Evolutionary conservation across 1,140 invertebrate species (phyloP).

Genomic region (Cyclargus thomasi): DNA sequence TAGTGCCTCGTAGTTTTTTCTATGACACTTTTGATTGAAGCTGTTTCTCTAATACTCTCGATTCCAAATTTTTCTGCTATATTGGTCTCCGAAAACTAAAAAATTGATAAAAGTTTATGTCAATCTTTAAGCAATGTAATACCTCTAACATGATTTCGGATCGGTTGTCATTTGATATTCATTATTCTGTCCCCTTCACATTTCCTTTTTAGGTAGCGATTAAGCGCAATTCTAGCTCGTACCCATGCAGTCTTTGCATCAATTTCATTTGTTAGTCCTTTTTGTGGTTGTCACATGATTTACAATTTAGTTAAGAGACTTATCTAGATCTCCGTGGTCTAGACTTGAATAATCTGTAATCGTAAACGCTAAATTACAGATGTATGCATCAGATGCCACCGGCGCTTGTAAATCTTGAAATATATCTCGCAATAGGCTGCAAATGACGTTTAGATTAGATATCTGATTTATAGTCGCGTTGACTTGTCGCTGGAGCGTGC

Average conservation of each 20-base stretch:
- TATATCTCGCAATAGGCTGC: constrained; percentile 46
- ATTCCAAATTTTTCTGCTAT: too few species aligned
- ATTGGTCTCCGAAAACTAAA: too few species aligned
- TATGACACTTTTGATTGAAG: too few species aligned
- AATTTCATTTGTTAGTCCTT: neutral
- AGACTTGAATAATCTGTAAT: constrained; percentile 14
- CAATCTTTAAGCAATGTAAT: neutral
- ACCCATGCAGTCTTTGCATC: constrained; percentile 3
- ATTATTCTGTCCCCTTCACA: constrained; percentile 18
- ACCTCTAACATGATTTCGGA: neutral
- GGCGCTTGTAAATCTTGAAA: constrained; percentile 41
- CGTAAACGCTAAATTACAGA: constrained; percentile 26
- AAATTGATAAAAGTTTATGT: neutral
- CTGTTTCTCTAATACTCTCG: too few species aligned
- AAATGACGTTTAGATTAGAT: constrained; percentile 50
- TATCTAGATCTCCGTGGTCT: neutral
- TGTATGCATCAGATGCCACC: constrained; percentile 30
- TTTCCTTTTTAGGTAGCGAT: constrained; percentile 18
- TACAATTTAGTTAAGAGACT: neutral
- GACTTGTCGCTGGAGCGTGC: constrained; percentile 39
- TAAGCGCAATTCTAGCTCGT: constrained; percentile 17
- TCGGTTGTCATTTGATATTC: neutral
- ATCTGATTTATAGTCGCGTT: constrained; percentile 58
- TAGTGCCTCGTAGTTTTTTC: too few species aligned
- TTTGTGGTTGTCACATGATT: neutral